Evolutionary conservation across 2,113 vertebrate species (phyloP).

Genomic region (Nettapus auritus): DNA sequence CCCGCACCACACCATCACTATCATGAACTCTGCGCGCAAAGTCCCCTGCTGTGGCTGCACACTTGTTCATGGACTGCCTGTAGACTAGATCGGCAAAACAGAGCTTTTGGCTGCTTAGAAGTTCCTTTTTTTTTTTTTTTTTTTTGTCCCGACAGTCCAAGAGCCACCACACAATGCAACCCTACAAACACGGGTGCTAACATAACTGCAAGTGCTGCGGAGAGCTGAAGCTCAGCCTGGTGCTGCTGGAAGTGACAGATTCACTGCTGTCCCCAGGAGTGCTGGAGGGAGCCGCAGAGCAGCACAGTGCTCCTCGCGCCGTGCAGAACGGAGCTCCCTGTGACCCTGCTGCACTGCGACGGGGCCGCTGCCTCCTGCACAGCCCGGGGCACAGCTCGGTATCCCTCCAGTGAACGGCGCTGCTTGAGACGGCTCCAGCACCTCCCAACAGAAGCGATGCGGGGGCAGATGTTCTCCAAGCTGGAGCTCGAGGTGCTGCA

Average conservation of each 20-base stretch:
- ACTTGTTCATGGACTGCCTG: rapidly evolving
- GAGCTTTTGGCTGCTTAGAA: not conserved
- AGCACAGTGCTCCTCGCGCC: not conserved
- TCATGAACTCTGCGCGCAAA: rapidly evolving
- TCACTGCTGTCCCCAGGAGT: not conserved
- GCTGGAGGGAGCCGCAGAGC: not conserved
- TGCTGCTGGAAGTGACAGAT: not conserved
- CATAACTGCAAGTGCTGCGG: not conserved
- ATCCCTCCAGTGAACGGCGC: rapidly evolving
- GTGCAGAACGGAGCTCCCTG: not conserved
- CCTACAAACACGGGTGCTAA: no score
- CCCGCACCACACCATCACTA: rapidly evolving
- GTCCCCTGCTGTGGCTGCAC: rapidly evolving
- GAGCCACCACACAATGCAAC: not conserved
- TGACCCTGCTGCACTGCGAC: rapidly evolving
- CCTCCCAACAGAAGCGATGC: not conserved
- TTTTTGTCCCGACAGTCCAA: not conserved
- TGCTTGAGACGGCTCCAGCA: rapidly evolving
- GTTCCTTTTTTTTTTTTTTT: not conserved
- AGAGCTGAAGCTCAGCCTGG: not conserved
- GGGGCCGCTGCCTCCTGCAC: not conserved
- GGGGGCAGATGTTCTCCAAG: not conserved
- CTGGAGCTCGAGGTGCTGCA: not conserved
- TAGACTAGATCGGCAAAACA: not conserved
- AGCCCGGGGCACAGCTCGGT: not conserved